phyloP scores from a whole-genome alignment of 2,888 invertebrate genomes.

The Piscicola geometra region DNA sequence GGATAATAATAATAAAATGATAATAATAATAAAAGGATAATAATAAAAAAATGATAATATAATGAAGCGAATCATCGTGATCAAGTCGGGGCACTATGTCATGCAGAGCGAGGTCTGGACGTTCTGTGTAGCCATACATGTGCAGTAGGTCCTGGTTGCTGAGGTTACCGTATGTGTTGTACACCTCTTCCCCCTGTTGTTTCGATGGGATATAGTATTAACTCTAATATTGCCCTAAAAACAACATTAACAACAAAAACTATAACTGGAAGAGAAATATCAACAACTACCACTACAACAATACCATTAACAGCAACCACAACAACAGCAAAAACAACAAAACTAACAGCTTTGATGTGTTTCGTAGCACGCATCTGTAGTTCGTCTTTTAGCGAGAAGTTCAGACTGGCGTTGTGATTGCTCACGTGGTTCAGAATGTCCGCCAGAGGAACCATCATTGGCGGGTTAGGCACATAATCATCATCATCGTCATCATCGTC shows the following conservation, averaged over 20 bases:
- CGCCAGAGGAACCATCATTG: conserved; percentile 56
- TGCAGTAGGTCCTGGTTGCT: conserved; percentile 53
- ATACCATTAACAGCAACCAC: background rate
- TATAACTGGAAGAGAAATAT: background rate
- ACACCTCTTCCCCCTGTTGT: conserved; percentile 54
- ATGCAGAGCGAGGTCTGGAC: conserved; percentile 49
- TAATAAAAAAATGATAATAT: background rate
- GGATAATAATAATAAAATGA: background rate
- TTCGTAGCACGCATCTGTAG: conserved; percentile 52
- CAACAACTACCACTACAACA: background rate
- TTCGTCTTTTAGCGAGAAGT: conserved; percentile 50
- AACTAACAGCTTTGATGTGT: conserved; percentile 49
- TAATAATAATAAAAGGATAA: no score
- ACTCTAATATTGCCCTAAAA: no score
- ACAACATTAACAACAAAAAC: no score
- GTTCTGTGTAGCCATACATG: conserved; percentile 56
- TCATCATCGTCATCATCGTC: conserved; percentile 44
- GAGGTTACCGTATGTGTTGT: conserved; percentile 55
- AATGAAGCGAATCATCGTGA: background rate
- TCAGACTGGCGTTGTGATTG: conserved; percentile 53
- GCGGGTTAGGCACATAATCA: conserved; percentile 41
- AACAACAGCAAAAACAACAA: background rate
- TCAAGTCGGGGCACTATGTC: conserved; percentile 48
- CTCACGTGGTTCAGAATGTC: conserved; percentile 55
- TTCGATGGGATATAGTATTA: no score